A percentile compares a stretch with the other conserved stretches of the same genome.
These are phyloP conservation scores for Pterocles gutturalis DNA, from an alignment of 2,113 vertebrate genomes.

Conservation along the genomic window DNA sequence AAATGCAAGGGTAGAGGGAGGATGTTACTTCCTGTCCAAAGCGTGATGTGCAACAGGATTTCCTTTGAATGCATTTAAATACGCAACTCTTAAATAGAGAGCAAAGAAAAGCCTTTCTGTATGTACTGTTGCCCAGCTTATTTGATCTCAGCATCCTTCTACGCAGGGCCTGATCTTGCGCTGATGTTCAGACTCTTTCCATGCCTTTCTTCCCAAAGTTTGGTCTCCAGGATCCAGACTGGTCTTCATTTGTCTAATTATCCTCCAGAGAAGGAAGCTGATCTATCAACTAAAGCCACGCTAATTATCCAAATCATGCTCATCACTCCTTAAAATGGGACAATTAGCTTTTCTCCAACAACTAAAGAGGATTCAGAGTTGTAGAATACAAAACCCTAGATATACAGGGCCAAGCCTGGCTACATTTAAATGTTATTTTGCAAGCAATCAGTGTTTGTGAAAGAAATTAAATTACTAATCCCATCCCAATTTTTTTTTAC, in stretches of 20 bases:
- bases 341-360: neutral
- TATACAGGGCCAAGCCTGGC: neutral
- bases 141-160: neutral
- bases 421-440: neutral
- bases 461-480: neutral
- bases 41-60: neutral
- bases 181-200: neutral
- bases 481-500: neutral
- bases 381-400: neutral
- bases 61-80: neutral
- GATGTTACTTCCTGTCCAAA: neutral
- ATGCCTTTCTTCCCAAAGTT: neutral
- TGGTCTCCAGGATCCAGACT: neutral
- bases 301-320: neutral
- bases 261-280: neutral
- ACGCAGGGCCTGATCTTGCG: neutral
- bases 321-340: neutral
- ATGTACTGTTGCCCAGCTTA: neutral
- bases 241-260: neutral
- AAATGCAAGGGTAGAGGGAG: neutral
- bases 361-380: neutral
- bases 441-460: neutral
- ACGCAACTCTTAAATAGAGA: neutral
- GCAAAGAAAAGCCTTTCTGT: neutral
- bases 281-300: neutral